A percentile compares a stretch with the other conserved stretches of the same genome.
These are phyloP conservation scores for Corythucha ciliata DNA, from an alignment of 2,888 invertebrate species.

Conservation along the genomic window DNA sequence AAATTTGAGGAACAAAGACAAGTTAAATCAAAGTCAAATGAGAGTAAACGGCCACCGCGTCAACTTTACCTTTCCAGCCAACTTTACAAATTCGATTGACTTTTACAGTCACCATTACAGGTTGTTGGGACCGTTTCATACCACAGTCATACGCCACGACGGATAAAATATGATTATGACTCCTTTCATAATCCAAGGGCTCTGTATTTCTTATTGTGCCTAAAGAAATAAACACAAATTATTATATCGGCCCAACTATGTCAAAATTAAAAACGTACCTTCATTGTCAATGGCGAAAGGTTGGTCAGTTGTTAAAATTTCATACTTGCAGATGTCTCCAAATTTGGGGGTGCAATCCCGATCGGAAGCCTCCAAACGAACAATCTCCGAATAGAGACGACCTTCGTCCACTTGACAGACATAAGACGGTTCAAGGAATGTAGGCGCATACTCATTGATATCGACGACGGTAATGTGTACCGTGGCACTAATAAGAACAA, in stretches of 20 bases:
- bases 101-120: constrained; percentile 93
- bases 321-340: constrained; percentile 95
- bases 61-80: constrained; percentile 65
- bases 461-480: constrained; percentile 92
- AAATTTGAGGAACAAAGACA: too few relatives aligned
- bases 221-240: constrained; percentile 37
- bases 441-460: constrained; percentile 91
- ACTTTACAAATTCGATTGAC: constrained; percentile 71
- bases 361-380: constrained; percentile 85
- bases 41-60: too few relatives aligned
- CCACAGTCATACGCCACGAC: constrained; percentile 97
- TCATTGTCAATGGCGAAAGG: constrained; percentile 87
- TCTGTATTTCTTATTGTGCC: constrained; percentile 88
- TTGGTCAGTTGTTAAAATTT: constrained; percentile 82
- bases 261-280: constrained; percentile 46
- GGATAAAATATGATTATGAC: constrained; percentile 91
- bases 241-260: not conserved
- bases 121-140: constrained; percentile 81
- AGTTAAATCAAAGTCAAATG: too few relatives aligned
- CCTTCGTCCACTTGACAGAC: constrained; percentile 86
- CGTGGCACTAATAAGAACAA: constrained; percentile 58
- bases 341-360: constrained; percentile 90
- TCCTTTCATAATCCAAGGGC: constrained; percentile 80
- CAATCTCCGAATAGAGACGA: constrained; percentile 76
- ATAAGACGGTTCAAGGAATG: constrained; percentile 83